Percentiles rank a stretch among this genome's conserved stretches.
phyloP scores from a whole-genome alignment of 2,888 invertebrate genomes.

The Plusia festucae region DNA sequence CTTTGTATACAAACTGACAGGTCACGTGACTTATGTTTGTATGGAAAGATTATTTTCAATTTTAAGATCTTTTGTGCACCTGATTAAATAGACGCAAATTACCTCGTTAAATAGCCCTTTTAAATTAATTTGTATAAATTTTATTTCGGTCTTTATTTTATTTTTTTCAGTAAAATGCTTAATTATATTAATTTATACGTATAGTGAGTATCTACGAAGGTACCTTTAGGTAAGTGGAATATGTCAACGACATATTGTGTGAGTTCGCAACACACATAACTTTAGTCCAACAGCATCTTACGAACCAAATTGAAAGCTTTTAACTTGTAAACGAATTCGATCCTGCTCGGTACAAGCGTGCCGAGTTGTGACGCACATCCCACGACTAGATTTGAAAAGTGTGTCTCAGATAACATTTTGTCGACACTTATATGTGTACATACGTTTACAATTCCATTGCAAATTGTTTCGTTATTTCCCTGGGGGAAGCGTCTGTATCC shows the following conservation, averaged over 20 bases:
- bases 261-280: constrained; percentile 45
- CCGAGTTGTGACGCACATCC: constrained; percentile 43
- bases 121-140: too few species aligned
- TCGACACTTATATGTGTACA: constrained; percentile 20
- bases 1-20: too few species aligned
- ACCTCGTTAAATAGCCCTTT: too few species aligned
- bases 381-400: constrained; percentile 51
- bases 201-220: too few species aligned
- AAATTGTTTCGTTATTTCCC: constrained; percentile 53
- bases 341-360: constrained; percentile 56
- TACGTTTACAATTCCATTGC: constrained; percentile 39
- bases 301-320: constrained; percentile 83
- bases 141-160: too few species aligned
- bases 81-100: too few species aligned
- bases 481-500: constrained; percentile 29
- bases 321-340: constrained; percentile 81
- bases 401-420: constrained; percentile 38
- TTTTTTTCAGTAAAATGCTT: too few species aligned
- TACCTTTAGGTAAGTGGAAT: neutral
- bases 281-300: constrained; percentile 64
- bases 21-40: too few species aligned
- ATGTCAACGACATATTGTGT: constrained; percentile 45
- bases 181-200: too few species aligned
- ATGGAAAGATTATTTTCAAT: too few species aligned
- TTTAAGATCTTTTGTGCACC: too few species aligned